Base-by-base conservation (phyloP, 2,113 vertebrate species). In the Centropus bengalensis region DNA sequence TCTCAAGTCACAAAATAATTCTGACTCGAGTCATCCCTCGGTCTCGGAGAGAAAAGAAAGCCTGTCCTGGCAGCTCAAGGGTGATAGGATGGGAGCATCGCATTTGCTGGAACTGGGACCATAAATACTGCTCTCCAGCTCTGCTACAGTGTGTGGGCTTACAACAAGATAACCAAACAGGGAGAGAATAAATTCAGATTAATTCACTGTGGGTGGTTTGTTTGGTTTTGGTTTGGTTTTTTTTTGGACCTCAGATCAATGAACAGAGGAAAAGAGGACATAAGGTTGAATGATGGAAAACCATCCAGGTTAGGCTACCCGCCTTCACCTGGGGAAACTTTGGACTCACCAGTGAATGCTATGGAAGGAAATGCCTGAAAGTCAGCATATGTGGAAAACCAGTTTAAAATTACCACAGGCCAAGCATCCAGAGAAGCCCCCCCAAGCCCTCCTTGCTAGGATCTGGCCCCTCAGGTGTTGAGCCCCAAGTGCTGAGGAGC, bases 201-300 rank as follows among this genome's bases (percentile, higher is more conserved):
- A n/a, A 78, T 5, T 10, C 5, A 33, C 68, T 18, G 12, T 12
- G 3, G 1, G 1, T 30, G 5, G 3, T 1, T 16, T 32, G 7
- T 38, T 24, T 44, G 42, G 3, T 26, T 40, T 12, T 5, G 1
- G 18, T 45, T 38, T 21, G 14, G 10, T 22, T 32, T 47, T 38
- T 55, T 58, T 4, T 11, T n/a, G 6, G 3, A 9, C 11, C 26
- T 28, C 19, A 82, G 9, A 49, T 49, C 30, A 73, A 49, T 49
- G 14, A 76, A 28, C 13, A 69, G 79, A 49, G 21, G 38, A 28
- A 87, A 77, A 26, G 6, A n/a, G 64, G 14, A 55, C 6, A 7
- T 2, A 11, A 8, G n/a, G 22, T 24, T 75, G 45, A 74, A 51
- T 12, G 14, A 62, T 3, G 14, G 44, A 33, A 67, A 78, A 33